These are phyloP conservation scores for Porphyrio hochstetteri DNA, from an alignment of 2,113 vertebrate species.

Conservation along the genomic window DNA sequence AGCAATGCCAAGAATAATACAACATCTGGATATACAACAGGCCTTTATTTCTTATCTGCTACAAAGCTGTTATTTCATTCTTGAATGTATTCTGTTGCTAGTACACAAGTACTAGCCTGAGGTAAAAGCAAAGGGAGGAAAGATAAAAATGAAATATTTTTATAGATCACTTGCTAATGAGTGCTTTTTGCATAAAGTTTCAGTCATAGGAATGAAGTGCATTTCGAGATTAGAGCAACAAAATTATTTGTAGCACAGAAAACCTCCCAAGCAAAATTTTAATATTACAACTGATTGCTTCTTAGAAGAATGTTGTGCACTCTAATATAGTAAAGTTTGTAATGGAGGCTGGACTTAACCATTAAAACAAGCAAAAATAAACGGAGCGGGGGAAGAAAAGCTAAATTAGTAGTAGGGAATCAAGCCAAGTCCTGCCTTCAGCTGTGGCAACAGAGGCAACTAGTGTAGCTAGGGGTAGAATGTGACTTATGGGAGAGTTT, in stretches of 20 bases:
- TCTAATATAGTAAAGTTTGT: not conserved
- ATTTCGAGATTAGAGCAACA: not conserved
- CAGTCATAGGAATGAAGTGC: not conserved
- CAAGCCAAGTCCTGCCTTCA: not conserved
- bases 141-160: not conserved
- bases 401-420: not conserved
- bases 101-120: not conserved
- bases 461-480: not conserved
- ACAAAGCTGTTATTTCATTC: not conserved
- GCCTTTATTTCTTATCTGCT: constrained; percentile 9
- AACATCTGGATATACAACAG: not conserved
- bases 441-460: not conserved
- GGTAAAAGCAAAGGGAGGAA: not conserved
- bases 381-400: not conserved
- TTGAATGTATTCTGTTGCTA: not conserved
- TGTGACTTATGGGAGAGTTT: not conserved
- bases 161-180: not conserved
- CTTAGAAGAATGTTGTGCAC: not conserved
- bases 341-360: not conserved
- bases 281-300: not conserved
- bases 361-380: not conserved
- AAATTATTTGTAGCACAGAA: not conserved
- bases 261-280: not conserved
- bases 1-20: not conserved
- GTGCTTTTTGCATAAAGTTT: not conserved